These are phyloP conservation scores for Ganaspis brasiliensis DNA, from an alignment of 2,888 invertebrate genomes.

Conservation along the genomic window DNA sequence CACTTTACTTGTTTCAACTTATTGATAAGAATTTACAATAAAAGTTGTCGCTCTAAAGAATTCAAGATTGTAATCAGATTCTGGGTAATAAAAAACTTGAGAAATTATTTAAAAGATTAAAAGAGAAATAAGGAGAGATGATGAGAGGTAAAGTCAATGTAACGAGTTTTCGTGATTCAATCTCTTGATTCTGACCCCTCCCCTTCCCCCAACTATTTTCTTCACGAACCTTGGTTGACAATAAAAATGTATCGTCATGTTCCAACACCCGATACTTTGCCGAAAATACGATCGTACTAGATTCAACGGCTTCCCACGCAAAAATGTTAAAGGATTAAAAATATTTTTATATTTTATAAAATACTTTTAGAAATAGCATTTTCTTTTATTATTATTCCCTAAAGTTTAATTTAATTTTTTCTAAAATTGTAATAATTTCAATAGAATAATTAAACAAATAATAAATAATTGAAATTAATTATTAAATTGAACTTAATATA, in stretches of 20 bases:
- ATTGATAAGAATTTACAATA: background rate
- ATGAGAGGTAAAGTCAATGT: background rate
- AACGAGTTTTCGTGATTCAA: constrained; percentile 23
- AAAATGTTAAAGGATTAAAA: background rate
- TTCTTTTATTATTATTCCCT: too few relatives aligned
- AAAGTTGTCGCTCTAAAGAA: background rate
- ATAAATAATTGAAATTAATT: too few relatives aligned
- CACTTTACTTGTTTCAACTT: background rate
- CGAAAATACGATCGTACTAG: constrained; percentile 24
- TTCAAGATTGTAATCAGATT: constrained; percentile 18
- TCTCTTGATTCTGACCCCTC: background rate
- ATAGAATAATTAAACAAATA: too few relatives aligned
- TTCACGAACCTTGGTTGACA: constrained; percentile 9
- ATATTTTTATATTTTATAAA: too few relatives aligned
- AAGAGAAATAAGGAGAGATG: background rate
- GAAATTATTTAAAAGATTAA: constrained; percentile 3
- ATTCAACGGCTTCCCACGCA: constrained; percentile 18
- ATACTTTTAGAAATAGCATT: too few relatives aligned
- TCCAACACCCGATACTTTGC: constrained; percentile 41
- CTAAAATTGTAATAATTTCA: too few relatives aligned
- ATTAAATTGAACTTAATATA: too few relatives aligned
- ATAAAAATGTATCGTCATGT: constrained; percentile 34
- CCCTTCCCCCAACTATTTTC: background rate
- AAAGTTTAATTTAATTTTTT: too few relatives aligned
- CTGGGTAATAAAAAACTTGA: constrained; percentile 15